These are phyloP conservation scores for Berghia stephanieae DNA, from an alignment of 1,140 invertebrate species.

Conservation along the genomic window DNA sequence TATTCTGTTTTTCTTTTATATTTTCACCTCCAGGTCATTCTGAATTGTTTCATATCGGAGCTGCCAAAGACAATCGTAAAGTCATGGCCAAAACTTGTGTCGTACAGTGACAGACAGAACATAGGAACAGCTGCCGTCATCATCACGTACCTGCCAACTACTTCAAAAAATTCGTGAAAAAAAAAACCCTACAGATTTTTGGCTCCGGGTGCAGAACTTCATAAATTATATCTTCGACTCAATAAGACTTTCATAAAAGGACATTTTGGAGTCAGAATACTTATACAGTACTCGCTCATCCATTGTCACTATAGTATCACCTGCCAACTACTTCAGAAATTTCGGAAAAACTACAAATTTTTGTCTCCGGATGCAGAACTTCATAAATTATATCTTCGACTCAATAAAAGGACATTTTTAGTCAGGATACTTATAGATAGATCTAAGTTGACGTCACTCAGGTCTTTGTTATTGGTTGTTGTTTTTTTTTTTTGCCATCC, in stretches of 20 bases:
- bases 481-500: no score
- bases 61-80: conserved; percentile 24
- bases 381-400: background rate
- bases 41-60: conserved; percentile 30
- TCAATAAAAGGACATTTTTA: background rate
- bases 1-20: no score
- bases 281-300: background rate
- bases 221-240: background rate
- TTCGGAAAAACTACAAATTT: no score
- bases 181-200: no score
- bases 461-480: no score
- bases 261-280: background rate
- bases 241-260: background rate
- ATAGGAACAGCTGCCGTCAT: background rate
- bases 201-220: background rate
- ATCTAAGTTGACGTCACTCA: no score
- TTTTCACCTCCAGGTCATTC: conserved; percentile 27
- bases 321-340: no score
- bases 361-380: background rate
- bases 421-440: background rate
- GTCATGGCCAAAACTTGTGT: conserved; percentile 36
- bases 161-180: no score
- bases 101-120: conserved; percentile 12
- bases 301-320: no score
- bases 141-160: no score